Base-by-base conservation (phyloP, 2,113 vertebrate species). In the Ictalurus punctatus region DNA sequence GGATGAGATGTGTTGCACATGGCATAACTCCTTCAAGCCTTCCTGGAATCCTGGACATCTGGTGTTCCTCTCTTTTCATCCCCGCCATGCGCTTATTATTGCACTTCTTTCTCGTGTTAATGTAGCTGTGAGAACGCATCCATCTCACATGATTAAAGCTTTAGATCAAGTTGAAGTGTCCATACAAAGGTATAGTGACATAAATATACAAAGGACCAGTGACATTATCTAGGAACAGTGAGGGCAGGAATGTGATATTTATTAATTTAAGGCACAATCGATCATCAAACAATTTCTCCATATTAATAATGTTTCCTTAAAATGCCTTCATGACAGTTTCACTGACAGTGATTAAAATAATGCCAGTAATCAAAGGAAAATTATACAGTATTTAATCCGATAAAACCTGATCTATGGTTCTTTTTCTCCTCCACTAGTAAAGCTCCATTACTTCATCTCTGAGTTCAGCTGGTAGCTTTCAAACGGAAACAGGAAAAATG, bases 41-140 rank as follows among this genome's bases (percentile, higher is more conserved):
- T 94, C 93, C 90, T 92, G 94, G 94, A 96, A 95, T 95, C 92
- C 92, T 89, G 90, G 92, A 90, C 93, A 95, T 94, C 94, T 95
- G 76, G 21, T 93, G 90, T 7, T 91, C 58, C 34, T 0, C 1
- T 79, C 37, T 87, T 87, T 48, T 0, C 80, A 86, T 71, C 86
- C 83, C 88, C 92, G 12, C 10, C 69, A 44, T 16, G 90, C 86
- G 81, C n/a, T 89, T 89, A 88, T 89, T 89, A 88, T 79, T 88
- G 27, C 30, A 67, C 37, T 88, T 58, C 88, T 91, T 90, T 87
- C 81, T 89, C 85, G 59, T 90, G 82, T 84, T 88, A 56, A 83
- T 48, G 80, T 30, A 44, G 76, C 78, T 59, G 56, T 48, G 67
- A 76, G 34, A 14, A 76, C 10, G 40, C 63, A 44, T 83, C 34